Conservation (phyloP, 2,113 vertebrate genomes). For the Cromileptes altivelis region DNA sequence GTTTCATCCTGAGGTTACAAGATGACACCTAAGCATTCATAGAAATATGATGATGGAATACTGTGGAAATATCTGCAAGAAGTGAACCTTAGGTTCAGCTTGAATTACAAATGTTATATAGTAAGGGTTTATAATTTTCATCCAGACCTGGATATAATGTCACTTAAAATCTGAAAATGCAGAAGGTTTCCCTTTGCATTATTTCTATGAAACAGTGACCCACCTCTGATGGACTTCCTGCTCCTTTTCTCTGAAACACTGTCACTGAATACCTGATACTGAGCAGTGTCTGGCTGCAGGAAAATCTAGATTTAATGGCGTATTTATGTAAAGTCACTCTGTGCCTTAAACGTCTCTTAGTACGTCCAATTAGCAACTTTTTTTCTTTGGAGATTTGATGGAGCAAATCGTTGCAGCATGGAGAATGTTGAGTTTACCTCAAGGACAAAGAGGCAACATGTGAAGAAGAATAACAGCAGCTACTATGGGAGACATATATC, state of each 20-base stretch:
- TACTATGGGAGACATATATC: conserved; percentile 48
- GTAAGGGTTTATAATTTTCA: neutral
- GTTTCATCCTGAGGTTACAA: neutral
- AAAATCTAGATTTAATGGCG: neutral
- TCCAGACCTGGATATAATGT: neutral
- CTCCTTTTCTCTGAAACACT: neutral
- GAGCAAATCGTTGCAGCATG: neutral
- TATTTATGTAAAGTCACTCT: neutral
- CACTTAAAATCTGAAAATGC: neutral
- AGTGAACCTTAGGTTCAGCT: neutral
- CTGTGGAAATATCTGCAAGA: neutral
- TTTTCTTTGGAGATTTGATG: neutral
- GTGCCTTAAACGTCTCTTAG: neutral
- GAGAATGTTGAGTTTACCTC: neutral
- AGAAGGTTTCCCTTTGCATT: neutral
- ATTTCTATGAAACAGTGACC: neutral
- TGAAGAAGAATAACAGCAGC: conserved; percentile 23
- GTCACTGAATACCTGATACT: neutral
- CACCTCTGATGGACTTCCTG: neutral
- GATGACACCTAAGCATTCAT: neutral
- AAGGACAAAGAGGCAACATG: neutral
- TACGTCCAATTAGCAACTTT: neutral
- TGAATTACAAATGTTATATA: neutral
- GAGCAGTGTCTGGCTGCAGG: neutral
- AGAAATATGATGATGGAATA: neutral